A percentile compares a stretch with the other conserved stretches of the same genome.
These are phyloP conservation scores for Talpa occidentalis DNA, from an alignment of 2,113 vertebrate genomes.

Conservation along the genomic window DNA sequence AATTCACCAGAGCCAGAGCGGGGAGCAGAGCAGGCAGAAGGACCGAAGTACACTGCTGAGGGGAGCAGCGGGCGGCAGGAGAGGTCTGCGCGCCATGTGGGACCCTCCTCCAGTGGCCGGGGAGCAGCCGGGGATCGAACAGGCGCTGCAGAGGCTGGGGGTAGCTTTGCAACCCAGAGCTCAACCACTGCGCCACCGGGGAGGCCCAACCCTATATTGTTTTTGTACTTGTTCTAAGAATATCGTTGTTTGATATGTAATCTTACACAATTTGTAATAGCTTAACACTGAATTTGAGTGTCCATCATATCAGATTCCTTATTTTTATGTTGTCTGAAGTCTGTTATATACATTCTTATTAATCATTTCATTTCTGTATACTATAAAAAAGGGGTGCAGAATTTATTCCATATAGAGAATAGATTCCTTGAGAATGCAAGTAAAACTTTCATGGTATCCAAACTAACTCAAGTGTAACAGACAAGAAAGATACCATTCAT, in stretches of 20 bases:
- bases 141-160: no score
- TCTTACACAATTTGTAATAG: neutral
- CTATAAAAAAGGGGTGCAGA: no score
- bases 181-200: no score
- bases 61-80: no score
- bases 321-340: neutral
- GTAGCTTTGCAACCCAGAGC: no score
- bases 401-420: neutral
- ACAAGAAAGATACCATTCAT: slow-evolving; percentile 30
- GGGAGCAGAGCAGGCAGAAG: no score
- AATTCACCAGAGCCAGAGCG: no score
- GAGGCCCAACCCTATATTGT: neutral
- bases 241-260: slow-evolving; percentile 37
- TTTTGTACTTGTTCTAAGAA: slow-evolving; percentile 25
- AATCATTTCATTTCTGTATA: neutral
- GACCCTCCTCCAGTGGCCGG: no score
- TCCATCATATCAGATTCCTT: neutral
- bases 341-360: slow-evolving; percentile 27
- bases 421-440: neutral
- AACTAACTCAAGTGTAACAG: neutral
- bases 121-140: no score
- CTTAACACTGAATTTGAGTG: slow-evolving; percentile 27
- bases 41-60: no score
- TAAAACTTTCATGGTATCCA: slow-evolving; percentile 8
- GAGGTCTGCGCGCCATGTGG: no score